Conservation (phyloP, 1,140 invertebrate genomes). For the Heliconius congener region DNA sequence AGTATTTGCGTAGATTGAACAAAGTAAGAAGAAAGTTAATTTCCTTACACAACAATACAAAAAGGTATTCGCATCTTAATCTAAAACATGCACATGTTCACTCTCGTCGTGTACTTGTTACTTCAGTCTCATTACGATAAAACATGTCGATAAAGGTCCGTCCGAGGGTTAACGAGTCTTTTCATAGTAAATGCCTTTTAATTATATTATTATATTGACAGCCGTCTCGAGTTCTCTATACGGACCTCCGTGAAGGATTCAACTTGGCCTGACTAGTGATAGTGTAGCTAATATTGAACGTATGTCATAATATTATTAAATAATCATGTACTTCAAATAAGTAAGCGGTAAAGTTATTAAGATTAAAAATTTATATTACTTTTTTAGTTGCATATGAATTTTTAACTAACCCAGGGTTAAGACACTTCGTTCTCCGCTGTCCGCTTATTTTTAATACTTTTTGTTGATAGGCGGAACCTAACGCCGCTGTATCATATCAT, state of each 20-base stretch:
- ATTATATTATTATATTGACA: conserved; percentile 58
- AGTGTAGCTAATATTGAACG: neutral
- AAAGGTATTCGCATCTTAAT: neutral
- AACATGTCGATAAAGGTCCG: conserved; percentile 55
- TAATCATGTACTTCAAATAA: neutral
- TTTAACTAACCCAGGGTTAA: no score
- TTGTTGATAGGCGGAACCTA: no score
- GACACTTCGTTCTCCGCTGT: no score
- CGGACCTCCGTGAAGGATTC: conserved; percentile 29
- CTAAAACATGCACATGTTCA: neutral
- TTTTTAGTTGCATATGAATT: no score
- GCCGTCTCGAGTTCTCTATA: conserved; percentile 41
- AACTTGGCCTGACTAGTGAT: neutral
- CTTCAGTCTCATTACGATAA: conserved; percentile 54
- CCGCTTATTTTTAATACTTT: no score
- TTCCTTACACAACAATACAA: neutral
- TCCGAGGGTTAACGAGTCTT: conserved; percentile 57
- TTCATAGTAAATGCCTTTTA: conserved; percentile 57
- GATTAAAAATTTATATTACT: no score
- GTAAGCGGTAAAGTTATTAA: neutral
- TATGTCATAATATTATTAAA: neutral
- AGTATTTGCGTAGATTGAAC: no score
- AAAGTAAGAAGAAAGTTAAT: no score
- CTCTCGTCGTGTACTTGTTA: conserved; percentile 14
- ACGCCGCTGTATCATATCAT: no score